Evolutionary conservation across 2,888 invertebrate species (phyloP).

Genomic region (Spilarctia lutea): DNA sequence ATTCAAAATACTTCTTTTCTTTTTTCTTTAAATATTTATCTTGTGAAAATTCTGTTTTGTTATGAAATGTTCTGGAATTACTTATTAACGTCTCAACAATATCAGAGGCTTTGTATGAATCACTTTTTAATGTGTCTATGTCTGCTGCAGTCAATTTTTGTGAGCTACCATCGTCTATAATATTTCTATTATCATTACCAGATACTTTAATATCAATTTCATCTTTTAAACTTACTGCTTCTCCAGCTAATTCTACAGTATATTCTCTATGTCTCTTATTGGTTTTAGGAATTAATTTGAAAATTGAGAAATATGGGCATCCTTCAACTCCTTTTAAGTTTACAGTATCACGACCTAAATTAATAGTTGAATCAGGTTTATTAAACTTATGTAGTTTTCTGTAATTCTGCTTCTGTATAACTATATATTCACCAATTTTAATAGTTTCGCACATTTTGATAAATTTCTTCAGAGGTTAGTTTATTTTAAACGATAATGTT

Average conservation of each 20-base stretch:
- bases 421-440: slow-evolving; percentile 90
- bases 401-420: slow-evolving; percentile 92
- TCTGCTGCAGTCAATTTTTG: slow-evolving; percentile 94
- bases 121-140: slow-evolving; percentile 92
- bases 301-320: slow-evolving; percentile 90
- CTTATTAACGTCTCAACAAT: slow-evolving; percentile 95
- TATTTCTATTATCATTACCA: slow-evolving; percentile 94
- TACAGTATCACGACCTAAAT: slow-evolving; percentile 90
- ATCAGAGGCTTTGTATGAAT: slow-evolving; percentile 91
- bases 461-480: slow-evolving; percentile 4
- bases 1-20: slow-evolving; percentile 96
- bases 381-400: slow-evolving; percentile 92
- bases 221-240: slow-evolving; percentile 81
- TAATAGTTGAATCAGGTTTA: slow-evolving; percentile 87
- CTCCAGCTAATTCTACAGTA: slow-evolving; percentile 83
- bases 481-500: neutral
- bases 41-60: slow-evolving; percentile 97
- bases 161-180: slow-evolving; percentile 92
- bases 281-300: slow-evolving; percentile 90
- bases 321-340: slow-evolving; percentile 89
- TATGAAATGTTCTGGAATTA: slow-evolving; percentile 95
- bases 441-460: slow-evolving; percentile 70
- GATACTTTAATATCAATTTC: slow-evolving; percentile 89
- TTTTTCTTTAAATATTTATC: slow-evolving; percentile 98
- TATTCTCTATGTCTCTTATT: slow-evolving; percentile 86